A percentile compares a stretch with the other conserved stretches of the same genome.
Evolutionary conservation across 2,113 vertebrate genomes (phyloP).

Genomic region (Astur gentilis): DNA sequence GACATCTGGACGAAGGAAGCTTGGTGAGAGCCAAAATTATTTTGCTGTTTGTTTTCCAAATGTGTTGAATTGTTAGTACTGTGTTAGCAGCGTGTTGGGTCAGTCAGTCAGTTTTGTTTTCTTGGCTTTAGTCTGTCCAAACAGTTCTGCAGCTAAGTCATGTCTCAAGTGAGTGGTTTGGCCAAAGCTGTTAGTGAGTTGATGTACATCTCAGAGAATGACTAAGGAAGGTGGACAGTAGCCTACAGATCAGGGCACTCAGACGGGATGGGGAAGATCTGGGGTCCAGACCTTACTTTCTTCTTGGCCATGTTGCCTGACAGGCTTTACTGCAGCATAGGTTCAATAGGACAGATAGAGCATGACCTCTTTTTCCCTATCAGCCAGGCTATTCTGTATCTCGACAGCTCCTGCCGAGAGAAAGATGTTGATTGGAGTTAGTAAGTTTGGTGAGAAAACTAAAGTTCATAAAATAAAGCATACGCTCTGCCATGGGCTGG

Average conservation of each 20-base stretch:
- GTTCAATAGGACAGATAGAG: background rate
- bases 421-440: background rate
- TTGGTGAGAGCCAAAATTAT: background rate
- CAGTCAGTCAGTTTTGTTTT: background rate
- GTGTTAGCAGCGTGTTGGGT: background rate
- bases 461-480: background rate
- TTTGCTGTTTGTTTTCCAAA: background rate
- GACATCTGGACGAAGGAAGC: background rate
- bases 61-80: background rate
- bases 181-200: background rate
- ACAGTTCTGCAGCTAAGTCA: background rate
- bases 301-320: background rate
- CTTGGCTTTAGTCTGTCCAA: background rate
- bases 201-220: background rate
- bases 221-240: background rate
- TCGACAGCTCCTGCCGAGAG: background rate
- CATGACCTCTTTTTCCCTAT: background rate
- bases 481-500: rapidly evolving
- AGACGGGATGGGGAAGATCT: background rate
- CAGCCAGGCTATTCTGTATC: background rate
- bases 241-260: background rate
- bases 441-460: background rate
- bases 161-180: background rate
- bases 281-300: background rate
- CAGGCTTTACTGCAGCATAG: background rate